Percentiles rank a stretch among this genome's conserved stretches.
Evolutionary conservation across 1,140 invertebrate species (phyloP).

Genomic region (Melipona quadrifasciata): DNA sequence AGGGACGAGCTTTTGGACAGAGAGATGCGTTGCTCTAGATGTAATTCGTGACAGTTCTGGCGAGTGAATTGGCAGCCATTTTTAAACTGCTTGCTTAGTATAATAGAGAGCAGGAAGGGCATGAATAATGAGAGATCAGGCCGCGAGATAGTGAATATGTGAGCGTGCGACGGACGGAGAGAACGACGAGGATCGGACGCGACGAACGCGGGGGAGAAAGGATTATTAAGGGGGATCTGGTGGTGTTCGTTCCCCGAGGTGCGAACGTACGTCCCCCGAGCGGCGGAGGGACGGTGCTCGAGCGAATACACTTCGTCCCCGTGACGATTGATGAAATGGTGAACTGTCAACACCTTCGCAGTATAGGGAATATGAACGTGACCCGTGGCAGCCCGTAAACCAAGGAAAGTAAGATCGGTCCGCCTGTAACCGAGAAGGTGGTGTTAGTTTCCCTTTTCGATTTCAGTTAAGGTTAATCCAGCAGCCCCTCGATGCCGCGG

Average conservation of each 20-base stretch:
- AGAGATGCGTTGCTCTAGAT: conserved; percentile 39
- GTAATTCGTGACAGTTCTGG: conserved; percentile 58
- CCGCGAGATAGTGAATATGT: conserved; percentile 48
- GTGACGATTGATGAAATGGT: conserved; percentile 69
- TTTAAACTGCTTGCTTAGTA: conserved; percentile 74
- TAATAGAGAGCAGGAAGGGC: conserved; percentile 63
- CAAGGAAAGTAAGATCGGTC: too few relatives aligned
- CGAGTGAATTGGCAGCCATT: conserved; percentile 72
- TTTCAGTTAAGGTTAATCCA: background rate
- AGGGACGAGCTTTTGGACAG: background rate
- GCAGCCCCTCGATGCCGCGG: conserved; percentile 17
- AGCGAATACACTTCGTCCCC: conserved; percentile 53
- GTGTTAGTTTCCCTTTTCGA: background rate
- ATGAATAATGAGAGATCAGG: conserved; percentile 58
- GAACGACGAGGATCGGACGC: conserved; percentile 46
- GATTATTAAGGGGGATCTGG: background rate
- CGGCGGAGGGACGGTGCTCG: conserved; percentile 47
- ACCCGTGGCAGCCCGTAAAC: background rate
- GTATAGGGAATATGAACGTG: conserved; percentile 61
- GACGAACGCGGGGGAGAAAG: conserved; percentile 5
- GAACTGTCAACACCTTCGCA: conserved; percentile 73
- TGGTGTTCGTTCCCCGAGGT: background rate
- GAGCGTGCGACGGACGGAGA: conserved; percentile 48
- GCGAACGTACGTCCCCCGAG: conserved; percentile 34
- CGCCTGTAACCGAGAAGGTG: too few relatives aligned